Evolutionary conservation across 2,888 invertebrate genomes (phyloP).

Genomic region (Globia sparganii): DNA sequence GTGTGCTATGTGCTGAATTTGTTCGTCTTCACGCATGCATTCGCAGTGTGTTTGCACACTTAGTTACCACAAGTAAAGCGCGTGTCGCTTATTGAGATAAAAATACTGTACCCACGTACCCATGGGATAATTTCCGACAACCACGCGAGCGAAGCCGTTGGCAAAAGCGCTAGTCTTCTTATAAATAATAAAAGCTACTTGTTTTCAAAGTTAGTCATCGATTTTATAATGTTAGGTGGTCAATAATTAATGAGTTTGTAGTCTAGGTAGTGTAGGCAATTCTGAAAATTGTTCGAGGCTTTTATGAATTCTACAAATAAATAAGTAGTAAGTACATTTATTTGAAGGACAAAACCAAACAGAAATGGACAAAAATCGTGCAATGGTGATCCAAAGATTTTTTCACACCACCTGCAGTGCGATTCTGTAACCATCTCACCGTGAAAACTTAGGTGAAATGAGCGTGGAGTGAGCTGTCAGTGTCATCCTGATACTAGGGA

Average conservation of each 20-base stretch:
- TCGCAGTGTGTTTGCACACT: too few species aligned
- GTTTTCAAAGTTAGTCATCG: slow-evolving; percentile 8
- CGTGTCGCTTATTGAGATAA: too few species aligned
- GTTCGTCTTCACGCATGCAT: too few species aligned
- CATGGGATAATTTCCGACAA: neutral
- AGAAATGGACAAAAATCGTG: neutral
- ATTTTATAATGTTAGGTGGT: slow-evolving; percentile 11
- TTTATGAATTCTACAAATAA: slow-evolving; percentile 9
- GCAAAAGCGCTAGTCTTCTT: neutral
- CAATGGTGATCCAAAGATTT: neutral
- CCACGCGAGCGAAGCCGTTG: neutral
- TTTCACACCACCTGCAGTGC: too few species aligned
- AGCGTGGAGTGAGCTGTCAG: too few species aligned
- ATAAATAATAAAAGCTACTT: slow-evolving; percentile 7
- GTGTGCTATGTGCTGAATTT: too few species aligned
- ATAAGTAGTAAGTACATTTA: neutral
- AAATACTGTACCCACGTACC: neutral
- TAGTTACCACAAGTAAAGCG: too few species aligned
- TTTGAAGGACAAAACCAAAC: neutral
- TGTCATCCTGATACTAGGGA: too few species aligned
- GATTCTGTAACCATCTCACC: too few species aligned
- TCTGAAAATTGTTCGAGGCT: neutral
- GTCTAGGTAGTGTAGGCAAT: slow-evolving; percentile 2
- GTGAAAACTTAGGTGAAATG: too few species aligned
- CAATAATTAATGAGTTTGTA: slow-evolving; percentile 27